Percentiles rank a stretch among this genome's conserved stretches.
Conservation (phyloP, 2,113 vertebrate genomes). For the Triplophysa dalaica region DNA sequence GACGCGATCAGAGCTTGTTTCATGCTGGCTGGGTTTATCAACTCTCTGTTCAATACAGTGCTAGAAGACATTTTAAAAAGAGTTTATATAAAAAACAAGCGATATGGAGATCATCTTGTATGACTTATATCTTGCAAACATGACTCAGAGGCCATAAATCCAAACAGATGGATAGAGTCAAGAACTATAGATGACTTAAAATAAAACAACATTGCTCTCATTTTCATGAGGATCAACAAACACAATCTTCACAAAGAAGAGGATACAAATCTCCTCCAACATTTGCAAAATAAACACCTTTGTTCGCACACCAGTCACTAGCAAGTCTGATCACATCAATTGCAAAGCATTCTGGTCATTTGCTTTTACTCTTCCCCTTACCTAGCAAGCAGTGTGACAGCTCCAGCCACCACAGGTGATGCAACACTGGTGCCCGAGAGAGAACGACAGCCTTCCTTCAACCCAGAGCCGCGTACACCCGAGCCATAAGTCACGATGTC, state of each 20-base stretch:
- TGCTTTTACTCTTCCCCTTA: constrained; percentile 50
- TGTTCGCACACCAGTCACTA: background rate
- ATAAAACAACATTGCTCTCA: no score
- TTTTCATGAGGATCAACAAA: no score
- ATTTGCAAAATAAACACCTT: no score
- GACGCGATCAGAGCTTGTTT: constrained; percentile 97
- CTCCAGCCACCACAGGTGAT: constrained; percentile 96
- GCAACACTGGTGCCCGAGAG: constrained; percentile 97
- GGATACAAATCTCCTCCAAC: no score
- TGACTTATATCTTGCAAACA: background rate
- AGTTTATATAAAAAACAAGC: background rate
- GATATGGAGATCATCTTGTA: background rate
- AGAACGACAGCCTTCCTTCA: constrained; percentile 96
- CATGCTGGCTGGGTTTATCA: constrained; percentile 98
- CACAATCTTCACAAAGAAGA: no score
- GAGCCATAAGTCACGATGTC: constrained; percentile 97
- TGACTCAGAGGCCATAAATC: no score
- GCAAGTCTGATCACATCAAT: background rate
- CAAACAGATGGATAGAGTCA: no score
- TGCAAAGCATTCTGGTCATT: background rate
- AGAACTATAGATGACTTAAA: no score
- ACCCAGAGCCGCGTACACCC: constrained; percentile 92
- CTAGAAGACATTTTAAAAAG: constrained; percentile 63
- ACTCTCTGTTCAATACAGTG: constrained; percentile 90
- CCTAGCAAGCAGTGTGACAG: constrained; percentile 94